These are phyloP conservation scores for Coleophora deauratella DNA, from an alignment of 2,888 invertebrate genomes.

Conservation along the genomic window DNA sequence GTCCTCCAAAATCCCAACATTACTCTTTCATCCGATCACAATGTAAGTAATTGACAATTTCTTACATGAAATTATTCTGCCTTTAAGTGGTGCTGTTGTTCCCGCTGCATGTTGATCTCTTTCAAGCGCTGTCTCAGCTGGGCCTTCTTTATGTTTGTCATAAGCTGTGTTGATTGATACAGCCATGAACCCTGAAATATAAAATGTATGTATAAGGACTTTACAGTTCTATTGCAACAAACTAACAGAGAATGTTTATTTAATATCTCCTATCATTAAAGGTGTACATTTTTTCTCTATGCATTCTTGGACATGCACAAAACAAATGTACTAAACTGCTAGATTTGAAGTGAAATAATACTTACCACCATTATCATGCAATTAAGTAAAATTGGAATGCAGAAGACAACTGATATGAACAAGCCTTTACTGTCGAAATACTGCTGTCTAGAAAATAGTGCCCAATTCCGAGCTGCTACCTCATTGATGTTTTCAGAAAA, in stretches of 20 bases:
- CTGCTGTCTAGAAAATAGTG: slow-evolving; percentile 90
- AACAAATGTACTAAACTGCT: too few relatives aligned
- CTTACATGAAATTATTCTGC: slow-evolving; percentile 32
- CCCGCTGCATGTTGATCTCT: slow-evolving; percentile 61
- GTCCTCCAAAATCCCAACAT: not conserved
- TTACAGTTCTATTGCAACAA: too few relatives aligned
- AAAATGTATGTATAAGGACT: not conserved
- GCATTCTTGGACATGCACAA: too few relatives aligned
- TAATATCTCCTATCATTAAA: too few relatives aligned
- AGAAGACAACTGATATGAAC: slow-evolving; percentile 95
- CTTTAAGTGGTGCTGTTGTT: slow-evolving; percentile 44
- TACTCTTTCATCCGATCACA: slow-evolving; percentile 16
- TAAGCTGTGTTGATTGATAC: slow-evolving; percentile 90
- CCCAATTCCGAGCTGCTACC: slow-evolving; percentile 91
- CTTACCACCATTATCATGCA: slow-evolving; percentile 96
- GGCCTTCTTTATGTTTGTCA: slow-evolving; percentile 88
- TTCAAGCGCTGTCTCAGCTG: slow-evolving; percentile 82
- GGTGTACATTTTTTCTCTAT: too few relatives aligned
- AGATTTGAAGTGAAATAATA: slow-evolving; percentile 23
- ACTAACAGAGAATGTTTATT: too few relatives aligned
- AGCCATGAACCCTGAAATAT: slow-evolving; percentile 88
- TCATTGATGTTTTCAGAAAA: slow-evolving; percentile 94
- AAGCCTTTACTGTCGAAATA: slow-evolving; percentile 96
- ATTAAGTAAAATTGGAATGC: slow-evolving; percentile 92
- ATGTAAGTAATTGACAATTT: slow-evolving; percentile 17